Evolutionary conservation across 1,140 invertebrate genomes (phyloP).

Genomic region (Drosophila parabipectinata): DNA sequence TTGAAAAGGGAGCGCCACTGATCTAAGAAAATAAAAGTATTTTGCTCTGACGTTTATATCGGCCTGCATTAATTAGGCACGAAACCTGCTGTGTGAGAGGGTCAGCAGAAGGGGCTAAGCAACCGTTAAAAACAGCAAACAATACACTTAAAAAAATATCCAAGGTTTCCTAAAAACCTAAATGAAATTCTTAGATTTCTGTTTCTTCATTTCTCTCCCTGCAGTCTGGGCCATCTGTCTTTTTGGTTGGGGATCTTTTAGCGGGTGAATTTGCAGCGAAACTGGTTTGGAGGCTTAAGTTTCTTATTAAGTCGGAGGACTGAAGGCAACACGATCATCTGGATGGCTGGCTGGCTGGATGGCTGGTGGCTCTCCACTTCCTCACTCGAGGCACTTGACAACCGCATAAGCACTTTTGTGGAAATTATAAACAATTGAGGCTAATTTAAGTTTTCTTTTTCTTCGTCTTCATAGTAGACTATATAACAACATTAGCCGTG

Average conservation of each 20-base stretch:
- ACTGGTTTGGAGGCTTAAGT: conserved; percentile 28
- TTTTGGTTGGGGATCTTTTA: conserved; percentile 37
- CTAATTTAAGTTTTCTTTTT: conserved; percentile 69
- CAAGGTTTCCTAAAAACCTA: background rate
- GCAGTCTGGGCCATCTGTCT: conserved; percentile 1
- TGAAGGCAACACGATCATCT: conserved; percentile 24
- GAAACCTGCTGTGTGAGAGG: conserved; percentile 62
- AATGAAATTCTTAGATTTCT: background rate
- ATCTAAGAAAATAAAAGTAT: conserved; percentile 38
- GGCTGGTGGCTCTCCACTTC: conserved; percentile 45
- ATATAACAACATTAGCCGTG: conserved; percentile 62
- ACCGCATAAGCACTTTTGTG: conserved; percentile 36
- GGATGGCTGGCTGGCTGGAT: background rate
- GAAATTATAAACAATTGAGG: conserved; percentile 80
- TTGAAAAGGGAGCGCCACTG: conserved; percentile 62
- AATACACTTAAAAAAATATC: conserved; percentile 1
- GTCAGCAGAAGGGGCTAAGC: conserved; percentile 15
- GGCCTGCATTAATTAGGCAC: conserved; percentile 69
- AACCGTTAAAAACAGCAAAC: background rate
- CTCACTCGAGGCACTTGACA: conserved; percentile 66
- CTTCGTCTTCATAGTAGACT: conserved; percentile 18
- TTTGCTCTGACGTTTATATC: conserved; percentile 43
- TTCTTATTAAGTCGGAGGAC: conserved; percentile 36
- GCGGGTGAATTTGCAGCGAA: conserved; percentile 49
- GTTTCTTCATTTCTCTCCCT: background rate